Evolutionary conservation across 2,797 vertebrate genomes (phyloP), one percentile per base, ranked within the genome.

Genomic region (Sandelia bainsii): DNA sequence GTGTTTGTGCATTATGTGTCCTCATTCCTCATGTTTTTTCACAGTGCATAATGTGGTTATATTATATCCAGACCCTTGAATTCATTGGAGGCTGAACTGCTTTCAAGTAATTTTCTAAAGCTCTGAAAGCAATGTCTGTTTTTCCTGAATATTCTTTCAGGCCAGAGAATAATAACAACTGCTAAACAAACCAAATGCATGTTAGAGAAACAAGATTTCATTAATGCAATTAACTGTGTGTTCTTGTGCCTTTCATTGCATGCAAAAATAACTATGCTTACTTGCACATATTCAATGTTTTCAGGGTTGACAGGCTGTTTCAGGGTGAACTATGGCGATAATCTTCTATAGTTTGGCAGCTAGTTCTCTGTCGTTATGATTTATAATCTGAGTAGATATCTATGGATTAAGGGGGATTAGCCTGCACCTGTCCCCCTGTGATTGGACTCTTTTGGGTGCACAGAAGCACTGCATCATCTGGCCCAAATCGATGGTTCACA

Each of bases 401-500:
- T 68, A 20, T 58, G 84, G 83, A 87, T 93, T 86, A 87, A 23
- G 39, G n/a, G 14, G 77, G 69, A 89, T 92, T 88, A 85, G 62
- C 64, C 62, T 68, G 86, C 90, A 93, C 89, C 90, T 92, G 91
- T 88, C 65, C 46, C 68, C 57, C 82, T 61, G 80, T 89, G 89
- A 90, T 85, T 86, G 77, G 80, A 84, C 64, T 84, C 85, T 72
- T 88, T 71, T 20, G 45, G 76, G 59, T 66, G 69, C 74, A 84
- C 42, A 70, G 70, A 69, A 69, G 40, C 46, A 23, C 56, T 44
- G 37, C 50, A 29, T 85, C 76, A 84, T 65, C 75, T 57, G 81
- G 70, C 60, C 62, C 69, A 6, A 75, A 25, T 74, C 79, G 17
- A 46, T 40, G 69, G 74, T 53, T 65, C 68, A 40, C 69, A 32